A percentile compares a stretch with the other conserved stretches of the same genome.
Evolutionary conservation across 1,140 invertebrate genomes (phyloP).

Genomic region (Drosophila insularis): DNA sequence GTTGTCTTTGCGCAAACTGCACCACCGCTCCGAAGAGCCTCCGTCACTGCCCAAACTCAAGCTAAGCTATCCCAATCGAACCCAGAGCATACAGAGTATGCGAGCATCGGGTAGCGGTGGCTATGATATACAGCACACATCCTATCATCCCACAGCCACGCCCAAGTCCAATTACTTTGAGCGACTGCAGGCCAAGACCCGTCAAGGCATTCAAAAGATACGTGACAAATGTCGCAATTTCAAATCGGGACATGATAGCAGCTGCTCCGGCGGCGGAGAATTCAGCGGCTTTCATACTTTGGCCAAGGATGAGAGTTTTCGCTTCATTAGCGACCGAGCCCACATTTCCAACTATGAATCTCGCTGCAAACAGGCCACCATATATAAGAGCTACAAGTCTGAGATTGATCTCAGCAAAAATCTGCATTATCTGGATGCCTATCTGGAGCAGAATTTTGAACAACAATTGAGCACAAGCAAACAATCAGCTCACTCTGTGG

Average conservation of each 20-base stretch:
- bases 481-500: slow-evolving; percentile 70
- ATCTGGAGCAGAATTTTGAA: slow-evolving; percentile 78
- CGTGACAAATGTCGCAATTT: slow-evolving; percentile 80
- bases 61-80: slow-evolving; percentile 76
- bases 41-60: slow-evolving; percentile 73
- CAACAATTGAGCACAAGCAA: slow-evolving; percentile 58
- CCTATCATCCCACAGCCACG: slow-evolving; percentile 35
- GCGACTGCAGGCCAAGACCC: slow-evolving; percentile 73
- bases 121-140: slow-evolving; percentile 64
- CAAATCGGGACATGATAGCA: slow-evolving; percentile 37
- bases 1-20: slow-evolving; percentile 61
- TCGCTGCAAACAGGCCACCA: slow-evolving; percentile 69
- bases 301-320: slow-evolving; percentile 77
- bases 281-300: slow-evolving; percentile 71
- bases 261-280: slow-evolving; percentile 36
- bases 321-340: slow-evolving; percentile 73
- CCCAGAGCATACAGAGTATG: slow-evolving; percentile 77
- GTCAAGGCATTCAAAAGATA: slow-evolving; percentile 73
- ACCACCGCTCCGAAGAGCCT: slow-evolving; percentile 48
- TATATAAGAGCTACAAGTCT: slow-evolving; percentile 82
- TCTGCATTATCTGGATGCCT: slow-evolving; percentile 78
- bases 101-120: slow-evolving; percentile 52
- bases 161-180: slow-evolving; percentile 73
- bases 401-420: slow-evolving; percentile 82
- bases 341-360: slow-evolving; percentile 76